phyloP scores from a whole-genome alignment of 2,797 vertebrate genomes.

The Gambusia yucatana region DNA sequence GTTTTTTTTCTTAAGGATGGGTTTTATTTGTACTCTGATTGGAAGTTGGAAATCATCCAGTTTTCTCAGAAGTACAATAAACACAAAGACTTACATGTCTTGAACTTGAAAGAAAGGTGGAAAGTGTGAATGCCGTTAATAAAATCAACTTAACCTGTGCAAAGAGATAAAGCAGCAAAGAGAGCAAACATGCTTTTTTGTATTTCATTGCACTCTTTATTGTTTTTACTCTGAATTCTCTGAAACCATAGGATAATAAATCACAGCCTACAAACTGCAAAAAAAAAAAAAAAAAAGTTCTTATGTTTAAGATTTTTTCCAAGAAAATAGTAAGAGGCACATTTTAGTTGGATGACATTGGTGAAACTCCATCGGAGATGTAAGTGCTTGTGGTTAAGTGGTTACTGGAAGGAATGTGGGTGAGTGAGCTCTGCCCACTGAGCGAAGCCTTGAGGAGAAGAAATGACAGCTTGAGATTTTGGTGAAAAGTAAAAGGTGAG shows the following conservation, averaged over 20 bases:
- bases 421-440: constrained; percentile 8
- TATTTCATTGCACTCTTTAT: neutral
- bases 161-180: neutral
- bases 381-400: constrained; percentile 14
- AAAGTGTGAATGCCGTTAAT: neutral
- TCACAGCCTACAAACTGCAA: neutral
- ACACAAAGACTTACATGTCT: neutral
- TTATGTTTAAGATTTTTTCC: neutral
- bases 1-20: neutral
- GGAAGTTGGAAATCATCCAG: neutral
- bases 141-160: neutral
- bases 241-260: neutral
- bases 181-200: neutral
- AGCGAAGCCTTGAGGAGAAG: neutral
- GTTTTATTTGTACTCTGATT: neutral
- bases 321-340: neutral
- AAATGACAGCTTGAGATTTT: constrained; percentile 5
- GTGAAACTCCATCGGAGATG: constrained; percentile 10
- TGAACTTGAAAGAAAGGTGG: neutral
- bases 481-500: constrained; percentile 9
- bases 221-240: neutral
- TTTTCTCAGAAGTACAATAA: neutral
- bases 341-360: constrained; percentile 2
- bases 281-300: neutral
- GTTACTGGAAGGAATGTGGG: constrained; percentile 1